Percentiles rank a stretch among this genome's conserved stretches.
These are phyloP conservation scores for Chelonia mydas DNA, from an alignment of 2,797 vertebrate genomes.

Conservation along the genomic window DNA sequence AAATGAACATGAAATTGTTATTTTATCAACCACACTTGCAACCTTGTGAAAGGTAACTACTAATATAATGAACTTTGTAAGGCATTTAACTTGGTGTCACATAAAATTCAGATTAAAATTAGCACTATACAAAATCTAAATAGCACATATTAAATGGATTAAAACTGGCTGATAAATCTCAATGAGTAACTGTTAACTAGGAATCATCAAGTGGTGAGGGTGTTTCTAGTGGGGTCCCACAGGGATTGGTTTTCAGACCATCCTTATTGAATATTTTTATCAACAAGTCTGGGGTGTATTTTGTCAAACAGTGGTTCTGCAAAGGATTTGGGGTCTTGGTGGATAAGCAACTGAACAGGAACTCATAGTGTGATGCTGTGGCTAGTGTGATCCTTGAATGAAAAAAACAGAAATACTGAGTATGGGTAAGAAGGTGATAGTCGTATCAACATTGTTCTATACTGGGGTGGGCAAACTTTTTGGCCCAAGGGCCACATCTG, in stretches of 20 bases:
- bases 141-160: not conserved
- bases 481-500: no score
- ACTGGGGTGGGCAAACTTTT: no score
- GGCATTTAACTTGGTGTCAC: not conserved
- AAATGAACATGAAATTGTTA: not conserved
- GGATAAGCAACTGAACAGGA: not conserved
- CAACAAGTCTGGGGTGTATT: not conserved
- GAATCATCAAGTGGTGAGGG: not conserved
- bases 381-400: not conserved
- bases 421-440: not conserved
- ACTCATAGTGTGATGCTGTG: not conserved
- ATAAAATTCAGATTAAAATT: not conserved
- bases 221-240: not conserved
- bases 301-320: not conserved
- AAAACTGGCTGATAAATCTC: not conserved
- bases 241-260: not conserved
- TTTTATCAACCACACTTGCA: not conserved
- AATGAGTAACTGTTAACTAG: not conserved
- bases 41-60: not conserved
- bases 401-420: not conserved
- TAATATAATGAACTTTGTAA: not conserved
- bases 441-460: not conserved
- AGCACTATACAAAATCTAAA: not conserved
- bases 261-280: not conserved
- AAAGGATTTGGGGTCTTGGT: not conserved